Evolutionary conservation across 2,113 vertebrate species (phyloP), one percentile per base, ranked within the genome.

Genomic region (Cebidichthys violaceus): DNA sequence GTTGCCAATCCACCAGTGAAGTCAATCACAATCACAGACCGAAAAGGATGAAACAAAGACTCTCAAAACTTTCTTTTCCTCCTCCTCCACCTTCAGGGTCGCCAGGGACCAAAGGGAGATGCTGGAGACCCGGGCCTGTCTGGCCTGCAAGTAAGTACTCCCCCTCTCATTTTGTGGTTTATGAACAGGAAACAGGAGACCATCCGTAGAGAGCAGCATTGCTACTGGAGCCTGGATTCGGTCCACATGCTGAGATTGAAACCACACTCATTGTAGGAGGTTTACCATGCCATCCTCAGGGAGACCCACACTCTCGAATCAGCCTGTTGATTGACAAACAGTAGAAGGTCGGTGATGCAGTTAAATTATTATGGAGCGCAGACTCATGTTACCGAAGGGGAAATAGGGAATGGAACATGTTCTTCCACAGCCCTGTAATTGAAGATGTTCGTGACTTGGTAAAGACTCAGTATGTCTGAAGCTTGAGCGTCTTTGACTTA

Each of bases 101-200:
- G 97, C 37, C 96, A 94, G 57, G 98, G 98, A 91, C 95, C 96
- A 91, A 99, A 99, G 94, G 98, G 98, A 85, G 98, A 99, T 88
- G 64, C 94, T 65, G 98, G 98, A 91, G 97, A 98, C 70, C 92
- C 96, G 29, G 98, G 98, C 31, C 87, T 97, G 75, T 76, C 96
- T 85, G 98, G 98, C 22, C 88, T 95, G 78, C 92, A 92, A 92
- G 96, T 96, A 92, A 94, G 95, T 87, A 41, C 50, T 67, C 67
- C 72, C 68, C 77, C 65, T 61, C 81, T 86, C 70, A 84, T 87
- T 86, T 77, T 91, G 93, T 86, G 93, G 92, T 92, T 86, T 88
- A 86, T 76, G 76, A 91, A 84, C 68, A 90, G 91, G 91, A 94
- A 93, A 84, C 86, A 54, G 81, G 77, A 92, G 78, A 76, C 29